A percentile compares a stretch with the other conserved stretches of the same genome.
Conservation (phyloP, 2,888 invertebrate species). For the Phaedon cochleariae region DNA sequence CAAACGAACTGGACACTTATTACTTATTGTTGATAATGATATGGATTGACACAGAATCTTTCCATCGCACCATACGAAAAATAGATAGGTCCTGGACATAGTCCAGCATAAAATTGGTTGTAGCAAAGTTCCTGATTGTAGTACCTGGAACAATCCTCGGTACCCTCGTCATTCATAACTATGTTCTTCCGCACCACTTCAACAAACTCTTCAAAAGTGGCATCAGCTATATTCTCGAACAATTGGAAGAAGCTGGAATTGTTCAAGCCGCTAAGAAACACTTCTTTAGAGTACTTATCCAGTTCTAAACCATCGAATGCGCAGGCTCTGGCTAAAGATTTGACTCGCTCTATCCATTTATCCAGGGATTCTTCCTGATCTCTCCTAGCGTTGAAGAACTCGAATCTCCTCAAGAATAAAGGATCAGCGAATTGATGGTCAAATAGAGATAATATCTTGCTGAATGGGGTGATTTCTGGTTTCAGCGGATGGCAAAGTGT, state of each 20-base stretch:
- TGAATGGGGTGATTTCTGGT: slow-evolving; percentile 37
- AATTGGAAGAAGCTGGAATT: slow-evolving; percentile 10
- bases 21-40: too few relatives aligned
- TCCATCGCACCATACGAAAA: too few relatives aligned
- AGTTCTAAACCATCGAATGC: slow-evolving; percentile 38
- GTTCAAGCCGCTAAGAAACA: slow-evolving; percentile 39
- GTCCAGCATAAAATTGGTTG: too few relatives aligned
- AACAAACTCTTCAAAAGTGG: slow-evolving; percentile 22
- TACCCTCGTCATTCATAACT: not conserved
- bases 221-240: slow-evolving; percentile 15
- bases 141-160: too few relatives aligned
- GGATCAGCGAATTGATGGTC: slow-evolving; percentile 35
- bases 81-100: too few relatives aligned
- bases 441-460: slow-evolving; percentile 30
- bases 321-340: slow-evolving; percentile 37
- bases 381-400: slow-evolving; percentile 39
- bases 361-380: slow-evolving; percentile 30
- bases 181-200: slow-evolving; percentile 8
- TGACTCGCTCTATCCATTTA: slow-evolving; percentile 41
- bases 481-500: slow-evolving; percentile 31
- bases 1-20: too few relatives aligned
- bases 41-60: too few relatives aligned
- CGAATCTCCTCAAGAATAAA: slow-evolving; percentile 34
- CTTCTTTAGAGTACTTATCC: slow-evolving; percentile 32
- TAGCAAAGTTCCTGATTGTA: too few relatives aligned